Evolutionary conservation across 2,888 invertebrate species (phyloP).

Genomic region (Galeopsomyia nigrocyanea): DNA sequence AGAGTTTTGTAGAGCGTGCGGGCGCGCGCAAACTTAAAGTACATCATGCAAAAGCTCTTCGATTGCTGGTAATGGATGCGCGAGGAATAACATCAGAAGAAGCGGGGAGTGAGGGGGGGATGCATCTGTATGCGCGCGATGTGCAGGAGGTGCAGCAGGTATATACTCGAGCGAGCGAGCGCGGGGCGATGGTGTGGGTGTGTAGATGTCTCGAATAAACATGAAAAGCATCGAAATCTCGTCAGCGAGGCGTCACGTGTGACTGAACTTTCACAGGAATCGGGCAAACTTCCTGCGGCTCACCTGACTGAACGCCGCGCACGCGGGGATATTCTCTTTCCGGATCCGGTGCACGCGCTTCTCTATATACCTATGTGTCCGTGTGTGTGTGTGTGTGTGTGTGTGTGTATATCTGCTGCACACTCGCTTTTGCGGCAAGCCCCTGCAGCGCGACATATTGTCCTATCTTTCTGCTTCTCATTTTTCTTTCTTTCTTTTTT

Average conservation of each 20-base stretch:
- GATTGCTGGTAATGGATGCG: constrained; percentile 5
- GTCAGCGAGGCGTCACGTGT: constrained; percentile 26
- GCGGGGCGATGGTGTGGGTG: no score
- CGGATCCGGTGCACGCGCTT: constrained; percentile 22
- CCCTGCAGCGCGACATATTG: constrained; percentile 14
- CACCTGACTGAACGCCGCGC: constrained; percentile 9
- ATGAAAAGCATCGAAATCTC: constrained; percentile 38
- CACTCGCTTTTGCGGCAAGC: constrained; percentile 21
- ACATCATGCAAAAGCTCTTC: constrained; percentile 20
- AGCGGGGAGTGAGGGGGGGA: no score
- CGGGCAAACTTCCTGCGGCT: constrained; percentile 40
- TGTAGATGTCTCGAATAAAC: constrained; percentile 15
- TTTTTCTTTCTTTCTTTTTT: constrained; percentile 4
- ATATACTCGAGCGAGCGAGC: no score
- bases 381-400: no score
- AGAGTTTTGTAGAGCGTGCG: not conserved
- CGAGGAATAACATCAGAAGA: not conserved
- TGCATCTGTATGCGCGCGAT: no score
- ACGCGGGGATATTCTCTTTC: constrained; percentile 29
- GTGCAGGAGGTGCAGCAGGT: no score
- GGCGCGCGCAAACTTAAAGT: not conserved
- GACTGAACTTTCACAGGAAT: constrained; percentile 33
- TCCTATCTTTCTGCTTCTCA: constrained; percentile 17
- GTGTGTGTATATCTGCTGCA: no score
- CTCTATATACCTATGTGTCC: no score